Evolutionary conservation across 2,797 vertebrate genomes (phyloP), one percentile per base, ranked within the genome.

Genomic region (Schizopygopsis malacanthus): DNA sequence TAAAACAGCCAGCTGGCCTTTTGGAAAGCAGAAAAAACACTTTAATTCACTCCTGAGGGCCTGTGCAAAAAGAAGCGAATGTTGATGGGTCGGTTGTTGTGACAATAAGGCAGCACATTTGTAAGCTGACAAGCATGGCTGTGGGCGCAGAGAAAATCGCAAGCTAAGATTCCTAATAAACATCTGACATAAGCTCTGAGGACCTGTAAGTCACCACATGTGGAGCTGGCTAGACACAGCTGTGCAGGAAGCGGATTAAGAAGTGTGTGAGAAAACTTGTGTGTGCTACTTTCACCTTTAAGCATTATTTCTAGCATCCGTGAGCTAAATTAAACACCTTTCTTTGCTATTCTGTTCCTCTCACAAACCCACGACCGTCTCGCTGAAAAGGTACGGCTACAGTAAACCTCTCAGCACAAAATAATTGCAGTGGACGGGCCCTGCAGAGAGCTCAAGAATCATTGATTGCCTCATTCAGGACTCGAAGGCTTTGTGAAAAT

Each of bases 101-200:
- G n/a, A 67, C 45, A 77, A 71, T 22, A 45, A 41, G 16, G 54
- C 22, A 73, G 45, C 8, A 61, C 54, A 12, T 22, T 43, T 15
- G 18, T 33, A 16, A 78, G 54, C 54, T 43, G 25, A 73, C 33
- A 50, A 37, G 45, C 56, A 73, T 41, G 41, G 25, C 37, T 41
- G 72, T 25, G 54, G 77, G 52, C 13, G 33, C 5, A 88, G 50
- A 77, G 15, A 76, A 82, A 82, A 80, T 72, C 6, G 56, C 43
- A 41, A 47, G 20, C 45, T 37, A 47, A 25, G 22, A 20, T 45
- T 71, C 77, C 43, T 65, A 65, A 78, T 87, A 72, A 85, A 87
- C 85, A 90, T 86, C 92, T 90, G 90, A 77, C 80, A 47, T 10
- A n/a, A 37, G 18, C 39, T 33, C 50, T 85, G 20, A 86, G 77